Evolutionary conservation across 2,797 vertebrate species (phyloP), one percentile per base, ranked within the genome.

Genomic region (Agapornis canus): DNA sequence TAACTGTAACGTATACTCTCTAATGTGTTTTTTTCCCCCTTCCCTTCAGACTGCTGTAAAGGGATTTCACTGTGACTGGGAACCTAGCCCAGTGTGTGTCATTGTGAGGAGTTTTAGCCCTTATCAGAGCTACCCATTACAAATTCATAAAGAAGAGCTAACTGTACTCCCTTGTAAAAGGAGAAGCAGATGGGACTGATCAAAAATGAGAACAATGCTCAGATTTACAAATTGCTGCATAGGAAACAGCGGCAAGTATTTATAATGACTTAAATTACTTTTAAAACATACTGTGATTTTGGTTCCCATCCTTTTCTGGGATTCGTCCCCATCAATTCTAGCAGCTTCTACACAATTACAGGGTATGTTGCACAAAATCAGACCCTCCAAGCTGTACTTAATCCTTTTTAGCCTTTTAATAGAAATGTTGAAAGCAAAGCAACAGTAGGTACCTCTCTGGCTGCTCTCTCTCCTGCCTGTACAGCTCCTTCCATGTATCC

Each of bases 401-500:
- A 59, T 56, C n/a, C 70, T 70, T 63, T 56, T 35, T 5, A 82
- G 63, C 27, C 48, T 72, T 92, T 49, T 63, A 69, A 42, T 3
- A 45, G 86, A 75, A 66, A 26, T 43, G n/a, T 4, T 54, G 72
- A 60, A 81, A 83, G 63, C 51, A 82, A 78, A 81, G 12, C 48
- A 73, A 19, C 1, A 5, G 29, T 69, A 23, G 76, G 89, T 97
- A 98, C 98, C 98, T 98, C 98, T 97, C 98, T 97, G 84, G 98
- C 98, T 85, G 97, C 98, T 89, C 98, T 96, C 78, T 98, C 98
- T 63, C 98, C 98, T 2, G 98, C 98, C 78, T 98, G 93, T 21
- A 98, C 98, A 0, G 98, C 98, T 31, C 98, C 98, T 59, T 98
- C 98, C 98, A 98, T 98, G 84, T 98, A 98, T 29, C 98, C 98